Conservation (phyloP, 1,140 invertebrate genomes). For the Antheraea mylitta region DNA sequence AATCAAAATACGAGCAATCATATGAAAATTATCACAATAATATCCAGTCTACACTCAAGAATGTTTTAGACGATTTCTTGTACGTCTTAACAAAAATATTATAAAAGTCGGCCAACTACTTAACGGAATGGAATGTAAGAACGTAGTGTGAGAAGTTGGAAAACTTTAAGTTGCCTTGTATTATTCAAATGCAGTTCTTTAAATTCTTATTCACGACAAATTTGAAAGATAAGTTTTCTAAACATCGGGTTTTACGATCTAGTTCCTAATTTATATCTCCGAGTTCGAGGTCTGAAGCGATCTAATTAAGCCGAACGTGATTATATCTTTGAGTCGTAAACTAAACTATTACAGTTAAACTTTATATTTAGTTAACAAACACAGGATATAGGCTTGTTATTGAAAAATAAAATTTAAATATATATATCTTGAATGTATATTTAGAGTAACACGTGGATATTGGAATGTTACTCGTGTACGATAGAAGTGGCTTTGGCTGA, state of each 20-base stretch:
- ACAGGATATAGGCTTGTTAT: neutral
- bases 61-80: no score
- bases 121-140: neutral
- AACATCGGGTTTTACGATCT: neutral
- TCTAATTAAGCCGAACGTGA: neutral
- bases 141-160: neutral
- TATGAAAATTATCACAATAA: no score
- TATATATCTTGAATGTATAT: neutral
- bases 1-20: no score
- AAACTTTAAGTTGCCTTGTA: neutral
- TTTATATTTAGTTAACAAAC: neutral
- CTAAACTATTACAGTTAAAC: neutral
- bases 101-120: neutral
- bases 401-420: neutral
- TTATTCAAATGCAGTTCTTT: neutral
- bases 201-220: neutral
- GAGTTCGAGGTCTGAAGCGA: neutral
- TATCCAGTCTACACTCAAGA: no score
- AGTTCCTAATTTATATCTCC: neutral
- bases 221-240: neutral
- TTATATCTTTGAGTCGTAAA: neutral
- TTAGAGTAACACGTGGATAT: no score
- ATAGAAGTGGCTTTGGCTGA: no score
- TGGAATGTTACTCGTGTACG: no score
- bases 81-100: no score